Percentiles rank a stretch among this genome's conserved stretches.
phyloP scores from a whole-genome alignment of 2,113 vertebrate genomes.

The Amblyornis subalaris region DNA sequence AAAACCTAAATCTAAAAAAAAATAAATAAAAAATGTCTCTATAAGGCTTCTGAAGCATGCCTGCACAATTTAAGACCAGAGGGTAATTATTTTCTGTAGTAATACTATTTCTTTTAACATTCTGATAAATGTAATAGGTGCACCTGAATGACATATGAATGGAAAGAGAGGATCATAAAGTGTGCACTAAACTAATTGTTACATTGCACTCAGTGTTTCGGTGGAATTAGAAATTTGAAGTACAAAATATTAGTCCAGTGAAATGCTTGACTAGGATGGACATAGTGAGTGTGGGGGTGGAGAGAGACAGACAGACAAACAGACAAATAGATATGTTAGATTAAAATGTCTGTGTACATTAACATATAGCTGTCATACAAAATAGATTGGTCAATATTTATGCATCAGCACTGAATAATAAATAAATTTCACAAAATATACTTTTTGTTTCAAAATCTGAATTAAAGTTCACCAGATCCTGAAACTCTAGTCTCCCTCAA shows the following conservation, averaged over 20 bases:
- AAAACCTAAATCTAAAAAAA: neutral
- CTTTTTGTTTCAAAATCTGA: neutral
- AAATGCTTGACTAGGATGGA: neutral
- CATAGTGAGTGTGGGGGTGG: neutral
- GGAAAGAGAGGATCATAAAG: neutral
- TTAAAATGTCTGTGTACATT: neutral
- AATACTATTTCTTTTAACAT: neutral
- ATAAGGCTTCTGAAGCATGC: neutral
- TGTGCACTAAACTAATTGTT: neutral
- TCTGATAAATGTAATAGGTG: neutral
- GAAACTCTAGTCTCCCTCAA: neutral
- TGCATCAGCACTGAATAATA: neutral
- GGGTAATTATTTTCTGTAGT: neutral
- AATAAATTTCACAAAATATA: neutral
- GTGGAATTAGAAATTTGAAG: neutral
- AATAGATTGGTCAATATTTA: neutral
- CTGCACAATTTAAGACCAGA: neutral
- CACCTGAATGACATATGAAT: neutral
- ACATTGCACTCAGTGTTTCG: neutral
- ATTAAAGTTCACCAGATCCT: neutral
- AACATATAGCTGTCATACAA: neutral
- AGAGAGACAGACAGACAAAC: neutral
- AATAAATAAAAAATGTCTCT: neutral
- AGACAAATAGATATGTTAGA: neutral
- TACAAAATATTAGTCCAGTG: neutral